phyloP scores from a whole-genome alignment of 2,888 invertebrate genomes.

The Drosophila macrothrix region DNA sequence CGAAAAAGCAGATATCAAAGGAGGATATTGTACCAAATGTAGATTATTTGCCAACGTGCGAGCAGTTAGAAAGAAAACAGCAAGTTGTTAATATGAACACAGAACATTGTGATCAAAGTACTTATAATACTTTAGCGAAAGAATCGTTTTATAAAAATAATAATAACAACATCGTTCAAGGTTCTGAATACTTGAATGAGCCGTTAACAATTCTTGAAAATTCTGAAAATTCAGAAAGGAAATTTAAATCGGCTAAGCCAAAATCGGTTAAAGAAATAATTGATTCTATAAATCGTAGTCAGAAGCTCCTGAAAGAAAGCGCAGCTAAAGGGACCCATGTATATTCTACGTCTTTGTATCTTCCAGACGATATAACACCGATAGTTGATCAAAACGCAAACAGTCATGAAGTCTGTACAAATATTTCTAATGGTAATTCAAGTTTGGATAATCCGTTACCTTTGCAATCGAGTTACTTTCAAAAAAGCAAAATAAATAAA shows the following conservation, averaged over 20 bases:
- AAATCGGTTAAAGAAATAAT: slow-evolving; percentile 84
- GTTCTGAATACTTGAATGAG: slow-evolving; percentile 12
- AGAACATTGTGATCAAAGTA: slow-evolving; percentile 11
- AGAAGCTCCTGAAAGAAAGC: slow-evolving; percentile 82
- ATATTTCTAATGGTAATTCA: slow-evolving; percentile 13
- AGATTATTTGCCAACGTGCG: background rate
- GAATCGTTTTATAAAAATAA: slow-evolving; percentile 12
- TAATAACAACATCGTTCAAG: slow-evolving; percentile 19
- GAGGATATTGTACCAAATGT: background rate
- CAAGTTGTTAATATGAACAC: slow-evolving; percentile 4
- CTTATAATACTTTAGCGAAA: background rate
- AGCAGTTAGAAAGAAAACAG: background rate
- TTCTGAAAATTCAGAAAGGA: background rate
- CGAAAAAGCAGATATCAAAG: background rate
- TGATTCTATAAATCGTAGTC: slow-evolving; percentile 84
- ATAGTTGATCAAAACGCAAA: slow-evolving; percentile 40
- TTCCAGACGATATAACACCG: slow-evolving; percentile 28
- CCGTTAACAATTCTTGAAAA: slow-evolving; percentile 43
- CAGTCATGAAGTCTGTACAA: slow-evolving; percentile 15
- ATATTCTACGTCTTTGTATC: slow-evolving; percentile 60
- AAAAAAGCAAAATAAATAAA: slow-evolving; percentile 82
- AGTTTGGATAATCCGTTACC: slow-evolving; percentile 27
- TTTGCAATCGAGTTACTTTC: slow-evolving; percentile 63
- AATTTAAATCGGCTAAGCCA: slow-evolving; percentile 59
- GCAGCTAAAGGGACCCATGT: slow-evolving; percentile 75